phyloP scores from a whole-genome alignment of 2,113 vertebrate genomes.

The Heteronetta atricapilla region DNA sequence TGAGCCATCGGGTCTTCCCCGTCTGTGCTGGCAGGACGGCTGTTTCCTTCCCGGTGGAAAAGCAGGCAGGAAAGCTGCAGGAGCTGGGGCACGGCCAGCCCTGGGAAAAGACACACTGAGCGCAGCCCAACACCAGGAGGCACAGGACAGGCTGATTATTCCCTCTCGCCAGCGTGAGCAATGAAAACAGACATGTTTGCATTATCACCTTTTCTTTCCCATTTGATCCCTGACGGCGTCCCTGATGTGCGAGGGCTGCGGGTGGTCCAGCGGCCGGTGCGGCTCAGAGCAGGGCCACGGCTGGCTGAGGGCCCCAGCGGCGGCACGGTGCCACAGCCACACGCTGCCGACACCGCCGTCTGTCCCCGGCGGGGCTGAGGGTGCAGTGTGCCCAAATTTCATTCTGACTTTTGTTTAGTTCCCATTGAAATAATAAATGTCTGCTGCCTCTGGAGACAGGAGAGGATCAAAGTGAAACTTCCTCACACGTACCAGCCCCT shows the following conservation, averaged over 20 bases:
- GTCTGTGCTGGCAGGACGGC: fast-evolving
- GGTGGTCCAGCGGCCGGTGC: too few relatives aligned
- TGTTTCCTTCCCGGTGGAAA: neutral
- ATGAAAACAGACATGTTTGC: constrained; percentile 6
- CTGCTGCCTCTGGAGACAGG: constrained; percentile 53
- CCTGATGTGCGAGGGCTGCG: neutral
- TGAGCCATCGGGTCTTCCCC: neutral
- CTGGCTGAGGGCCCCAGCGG: neutral
- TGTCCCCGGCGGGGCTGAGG: neutral
- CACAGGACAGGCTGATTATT: neutral
- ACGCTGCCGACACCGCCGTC: fast-evolving
- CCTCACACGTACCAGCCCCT: constrained; percentile 54
- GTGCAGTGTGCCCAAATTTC: neutral
- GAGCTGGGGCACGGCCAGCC: fast-evolving
- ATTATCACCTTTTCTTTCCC: constrained; percentile 50
- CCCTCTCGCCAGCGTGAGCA: constrained; percentile 16
- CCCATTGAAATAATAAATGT: constrained; percentile 56
- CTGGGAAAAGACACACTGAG: neutral
- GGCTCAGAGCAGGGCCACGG: neutral
- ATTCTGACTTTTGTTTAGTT: constrained; percentile 50
- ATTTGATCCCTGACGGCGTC: neutral
- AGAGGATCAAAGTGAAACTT: constrained; percentile 66
- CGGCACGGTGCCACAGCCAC: fast-evolving
- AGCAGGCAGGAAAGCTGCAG: too few relatives aligned
- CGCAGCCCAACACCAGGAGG: constrained; percentile 1